Evolutionary conservation across 2,888 invertebrate species (phyloP), one percentile per base, ranked within the genome.

Genomic region (Leucozona laternaria): DNA sequence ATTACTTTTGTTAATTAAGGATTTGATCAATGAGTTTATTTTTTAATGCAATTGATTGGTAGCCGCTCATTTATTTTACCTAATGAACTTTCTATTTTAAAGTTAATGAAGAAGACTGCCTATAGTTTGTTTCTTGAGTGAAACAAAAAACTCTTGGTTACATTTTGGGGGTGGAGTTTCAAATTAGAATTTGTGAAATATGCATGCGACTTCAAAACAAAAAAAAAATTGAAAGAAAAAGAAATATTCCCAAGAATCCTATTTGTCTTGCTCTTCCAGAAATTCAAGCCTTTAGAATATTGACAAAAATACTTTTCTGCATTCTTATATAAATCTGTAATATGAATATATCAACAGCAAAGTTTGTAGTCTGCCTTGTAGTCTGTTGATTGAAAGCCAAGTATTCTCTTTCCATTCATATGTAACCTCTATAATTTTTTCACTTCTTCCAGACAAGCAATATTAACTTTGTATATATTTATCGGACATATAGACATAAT

Each of bases 11-110:
- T 48, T 68, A 22, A 53, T 53, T 53, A 68, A 40, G 6, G 10
- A 11, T 68, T 68, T 68, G 68, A 68, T 68, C 68, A 48, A 68
- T 37, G 66, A 66, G 48, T 34, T 48, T 66, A 34, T 20, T 48
- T 20, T 48, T 34, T 0, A 28, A 15, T n/a, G 48, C 28, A 66
- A 62, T 43, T 66, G 28, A 48, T 66, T 66, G 20, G 28, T 37
- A 37, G n/a, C 11, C 6, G 3, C 11, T 48, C 2, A 31, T 66
- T 43, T 31, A 17, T 20, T 48, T 48, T 2, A 58, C 25, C 60
- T 25, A 17, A 22, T 40, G 11, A 43, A 48, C 45, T 64, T 64
- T 64, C 64, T 28, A 40, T 8, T 43, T 45, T 7, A 31, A 20
- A 64, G 20, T 13, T 2, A 43, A 62, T 17, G 7, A 40, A 2